phyloP scores from a whole-genome alignment of 2,113 vertebrate genomes.

The Hippocampus mohnikei region DNA sequence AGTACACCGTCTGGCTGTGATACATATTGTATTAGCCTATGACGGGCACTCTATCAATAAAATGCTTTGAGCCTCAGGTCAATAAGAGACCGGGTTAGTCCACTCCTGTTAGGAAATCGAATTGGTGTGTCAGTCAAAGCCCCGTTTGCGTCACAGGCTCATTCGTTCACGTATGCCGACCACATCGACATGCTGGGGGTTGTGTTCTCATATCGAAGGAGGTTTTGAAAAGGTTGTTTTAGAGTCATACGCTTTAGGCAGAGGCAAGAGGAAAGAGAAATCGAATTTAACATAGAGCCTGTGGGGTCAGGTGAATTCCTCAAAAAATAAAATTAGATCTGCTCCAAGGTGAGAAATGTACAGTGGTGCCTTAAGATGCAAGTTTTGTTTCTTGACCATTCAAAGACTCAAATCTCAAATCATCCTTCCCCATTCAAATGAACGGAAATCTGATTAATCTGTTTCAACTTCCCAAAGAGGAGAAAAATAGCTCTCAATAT shows the following conservation, averaged over 20 bases:
- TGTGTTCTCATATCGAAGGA: background rate
- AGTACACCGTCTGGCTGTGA: background rate
- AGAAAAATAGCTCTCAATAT: no score
- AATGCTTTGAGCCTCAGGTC: slow-evolving; percentile 48
- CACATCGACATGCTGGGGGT: background rate
- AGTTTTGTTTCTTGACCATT: no score
- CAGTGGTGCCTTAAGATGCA: no score
- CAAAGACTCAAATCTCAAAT: no score
- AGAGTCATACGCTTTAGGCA: background rate
- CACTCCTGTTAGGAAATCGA: slow-evolving; percentile 33
- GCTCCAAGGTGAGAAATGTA: background rate
- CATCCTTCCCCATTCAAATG: no score
- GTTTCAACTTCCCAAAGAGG: no score
- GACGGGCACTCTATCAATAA: slow-evolving; percentile 46
- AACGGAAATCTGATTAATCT: no score
- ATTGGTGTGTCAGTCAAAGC: slow-evolving; percentile 49
- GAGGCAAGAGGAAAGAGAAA: background rate
- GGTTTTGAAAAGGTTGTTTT: background rate
- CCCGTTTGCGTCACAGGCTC: background rate
- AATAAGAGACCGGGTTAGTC: slow-evolving; percentile 52
- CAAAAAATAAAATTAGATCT: background rate
- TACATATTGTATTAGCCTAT: slow-evolving; percentile 8
- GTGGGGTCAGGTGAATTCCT: background rate
- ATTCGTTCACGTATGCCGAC: background rate
- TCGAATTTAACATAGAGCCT: background rate